These are phyloP conservation scores for Capitella teleta DNA, from an alignment of 1,140 invertebrate species.

Conservation along the genomic window DNA sequence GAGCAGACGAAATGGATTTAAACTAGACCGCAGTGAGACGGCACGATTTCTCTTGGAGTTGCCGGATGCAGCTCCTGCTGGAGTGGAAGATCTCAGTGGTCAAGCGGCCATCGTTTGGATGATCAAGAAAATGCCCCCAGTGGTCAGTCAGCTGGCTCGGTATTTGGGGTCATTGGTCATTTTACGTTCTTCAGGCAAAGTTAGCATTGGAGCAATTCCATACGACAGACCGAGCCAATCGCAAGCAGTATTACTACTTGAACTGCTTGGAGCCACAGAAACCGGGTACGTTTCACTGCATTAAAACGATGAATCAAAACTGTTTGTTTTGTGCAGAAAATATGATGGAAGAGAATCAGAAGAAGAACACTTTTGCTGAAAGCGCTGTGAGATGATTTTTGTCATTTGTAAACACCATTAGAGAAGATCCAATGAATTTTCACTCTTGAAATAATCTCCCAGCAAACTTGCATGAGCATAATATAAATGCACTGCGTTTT, in stretches of 20 bases:
- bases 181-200: conserved; percentile 19
- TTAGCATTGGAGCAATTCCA: conserved; percentile 31
- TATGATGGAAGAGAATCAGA: too few relatives aligned
- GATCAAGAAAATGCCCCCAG: conserved; percentile 38
- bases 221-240: conserved; percentile 28
- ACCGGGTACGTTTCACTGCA: conserved; percentile 7
- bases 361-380: too few relatives aligned
- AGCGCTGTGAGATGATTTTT: too few relatives aligned
- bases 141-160: conserved; percentile 17
- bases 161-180: background rate
- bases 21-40: conserved; percentile 35
- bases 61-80: conserved; percentile 19
- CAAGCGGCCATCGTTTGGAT: conserved; percentile 29
- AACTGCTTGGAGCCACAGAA: conserved; percentile 18
- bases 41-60: conserved; percentile 26
- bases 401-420: too few relatives aligned
- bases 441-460: too few relatives aligned
- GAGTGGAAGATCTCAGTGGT: conserved; percentile 23
- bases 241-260: conserved; percentile 31
- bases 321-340: too few relatives aligned
- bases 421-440: too few relatives aligned
- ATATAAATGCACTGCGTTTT: too few relatives aligned
- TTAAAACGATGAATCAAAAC: too few relatives aligned
- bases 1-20: background rate
- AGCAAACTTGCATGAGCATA: too few relatives aligned